These are phyloP conservation scores for Acrobasis repandana DNA, from an alignment of 2,888 invertebrate genomes.

Conservation along the genomic window DNA sequence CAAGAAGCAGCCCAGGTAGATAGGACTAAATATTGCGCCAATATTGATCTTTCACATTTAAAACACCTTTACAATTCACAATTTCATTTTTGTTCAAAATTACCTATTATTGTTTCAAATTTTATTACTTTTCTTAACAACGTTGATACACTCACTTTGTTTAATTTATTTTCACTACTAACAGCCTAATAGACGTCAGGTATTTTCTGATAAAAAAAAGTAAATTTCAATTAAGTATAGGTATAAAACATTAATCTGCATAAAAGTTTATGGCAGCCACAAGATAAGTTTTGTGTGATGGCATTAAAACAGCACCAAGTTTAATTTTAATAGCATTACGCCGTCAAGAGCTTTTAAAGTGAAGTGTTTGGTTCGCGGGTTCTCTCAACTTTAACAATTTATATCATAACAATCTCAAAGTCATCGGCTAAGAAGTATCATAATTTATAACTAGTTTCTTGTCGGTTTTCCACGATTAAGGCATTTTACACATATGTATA, in stretches of 20 bases:
- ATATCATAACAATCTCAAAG: neutral
- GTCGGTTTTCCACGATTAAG: too few relatives aligned
- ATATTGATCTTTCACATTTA: neutral
- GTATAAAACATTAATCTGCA: neutral
- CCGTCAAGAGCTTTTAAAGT: constrained; percentile 37
- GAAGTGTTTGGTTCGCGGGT: constrained; percentile 37
- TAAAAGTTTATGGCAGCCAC: constrained; percentile 26
- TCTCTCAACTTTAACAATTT: constrained; percentile 21
- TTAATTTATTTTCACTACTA: too few relatives aligned
- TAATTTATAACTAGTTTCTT: too few relatives aligned
- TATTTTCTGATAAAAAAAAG: too few relatives aligned
- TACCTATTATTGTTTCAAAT: too few relatives aligned
- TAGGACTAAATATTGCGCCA: neutral
- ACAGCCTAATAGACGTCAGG: too few relatives aligned
- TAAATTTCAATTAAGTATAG: neutral
- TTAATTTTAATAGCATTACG: constrained; percentile 49
- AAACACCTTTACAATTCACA: too few relatives aligned
- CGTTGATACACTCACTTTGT: too few relatives aligned
- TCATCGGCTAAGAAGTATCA: neutral
- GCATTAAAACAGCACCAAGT: constrained; percentile 51
- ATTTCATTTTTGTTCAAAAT: too few relatives aligned
- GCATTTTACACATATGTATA: too few relatives aligned
- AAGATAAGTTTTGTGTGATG: constrained; percentile 51
- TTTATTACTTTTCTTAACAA: too few relatives aligned
- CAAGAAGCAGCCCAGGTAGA: too few relatives aligned